Base-by-base conservation (phyloP, 2,797 vertebrate genomes). In the Taeniopygia guttata region DNA sequence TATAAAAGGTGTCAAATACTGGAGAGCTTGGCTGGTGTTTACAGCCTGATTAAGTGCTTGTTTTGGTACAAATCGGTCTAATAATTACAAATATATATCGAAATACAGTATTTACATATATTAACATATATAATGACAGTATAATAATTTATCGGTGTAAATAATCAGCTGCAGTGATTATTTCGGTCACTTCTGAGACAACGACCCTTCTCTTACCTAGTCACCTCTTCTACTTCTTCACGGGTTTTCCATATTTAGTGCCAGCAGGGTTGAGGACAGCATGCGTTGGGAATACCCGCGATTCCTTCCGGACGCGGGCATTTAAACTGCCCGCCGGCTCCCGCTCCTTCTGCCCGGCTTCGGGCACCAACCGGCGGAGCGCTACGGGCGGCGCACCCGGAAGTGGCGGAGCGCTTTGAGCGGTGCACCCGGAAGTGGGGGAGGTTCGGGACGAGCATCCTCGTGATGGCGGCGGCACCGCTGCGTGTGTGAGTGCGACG, bases 21-120 rank as follows among this genome's bases (percentile, higher is more conserved):
- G 93, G 43, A 90, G 85, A 46, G 76, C 26, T 89, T 70, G 56
- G 76, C 83, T 73, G 75, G 54, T 42, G 38, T 82, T 96, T 94
- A 96, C 89, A 97, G 59, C 60, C 67, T 90, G 70, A 86, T 94
- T 80, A 90, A 90, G 42, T 9, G 16, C 59, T 87, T 90, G 78
- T 22, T 75, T 76, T 74, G 8, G 72, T 21, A 56, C 38, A 73
- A 67, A 36, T 70, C 63, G 40, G 16, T 2, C 0, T 40, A 52
- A 52, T 21, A 73, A 43, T 27, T n/a, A n/a, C 5, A 55, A 22
- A 16, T 16, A 36, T 5, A 34, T 8, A 23, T 12, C 5, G 5
- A 60, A 60, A 17, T 34, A 19, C 1, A 51, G 8, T 17, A 25
- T 30, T 27, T 4, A n/a, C 16, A 20, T 13, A 11, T 12, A 15